Evolutionary conservation across 2,888 invertebrate species (phyloP).

Genomic region (Mechanitis mazaeus): DNA sequence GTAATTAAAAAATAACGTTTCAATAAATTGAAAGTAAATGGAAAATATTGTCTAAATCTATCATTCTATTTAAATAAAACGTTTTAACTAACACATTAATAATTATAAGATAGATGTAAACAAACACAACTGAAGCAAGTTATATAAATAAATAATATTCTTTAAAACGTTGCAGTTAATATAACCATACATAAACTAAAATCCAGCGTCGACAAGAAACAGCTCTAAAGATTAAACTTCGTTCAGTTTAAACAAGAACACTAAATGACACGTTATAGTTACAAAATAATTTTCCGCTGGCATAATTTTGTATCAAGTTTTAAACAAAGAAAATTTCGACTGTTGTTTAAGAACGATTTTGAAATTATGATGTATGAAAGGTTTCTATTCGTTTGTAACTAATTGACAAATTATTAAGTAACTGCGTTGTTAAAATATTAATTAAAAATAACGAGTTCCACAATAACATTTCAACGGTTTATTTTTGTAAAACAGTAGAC

Average conservation of each 20-base stretch:
- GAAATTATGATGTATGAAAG: not conserved
- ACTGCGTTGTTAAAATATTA: not conserved
- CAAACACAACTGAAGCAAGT: not conserved
- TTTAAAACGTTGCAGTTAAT: not conserved
- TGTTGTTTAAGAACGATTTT: not conserved
- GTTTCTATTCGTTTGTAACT: too few species aligned
- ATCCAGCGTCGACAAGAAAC: conserved; percentile 24
- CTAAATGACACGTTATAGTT: conserved; percentile 38
- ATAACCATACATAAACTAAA: conserved; percentile 15
- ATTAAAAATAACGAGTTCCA: not conserved
- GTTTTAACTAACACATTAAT: not conserved
- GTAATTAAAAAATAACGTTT: not conserved
- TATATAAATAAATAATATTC: not conserved
- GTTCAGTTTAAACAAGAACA: conserved; percentile 34
- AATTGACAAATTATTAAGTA: too few species aligned
- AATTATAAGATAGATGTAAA: not conserved
- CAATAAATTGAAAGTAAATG: not conserved
- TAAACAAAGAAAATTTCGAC: conserved; percentile 1
- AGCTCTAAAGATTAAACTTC: conserved; percentile 33
- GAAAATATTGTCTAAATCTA: too few species aligned
- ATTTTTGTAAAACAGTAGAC: not conserved
- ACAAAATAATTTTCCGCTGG: conserved; percentile 41
- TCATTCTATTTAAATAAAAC: too few species aligned
- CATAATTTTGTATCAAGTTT: conserved; percentile 37
- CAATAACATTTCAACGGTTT: not conserved